phyloP scores from a whole-genome alignment of 2,888 invertebrate genomes.

The Nowickia ferox region DNA sequence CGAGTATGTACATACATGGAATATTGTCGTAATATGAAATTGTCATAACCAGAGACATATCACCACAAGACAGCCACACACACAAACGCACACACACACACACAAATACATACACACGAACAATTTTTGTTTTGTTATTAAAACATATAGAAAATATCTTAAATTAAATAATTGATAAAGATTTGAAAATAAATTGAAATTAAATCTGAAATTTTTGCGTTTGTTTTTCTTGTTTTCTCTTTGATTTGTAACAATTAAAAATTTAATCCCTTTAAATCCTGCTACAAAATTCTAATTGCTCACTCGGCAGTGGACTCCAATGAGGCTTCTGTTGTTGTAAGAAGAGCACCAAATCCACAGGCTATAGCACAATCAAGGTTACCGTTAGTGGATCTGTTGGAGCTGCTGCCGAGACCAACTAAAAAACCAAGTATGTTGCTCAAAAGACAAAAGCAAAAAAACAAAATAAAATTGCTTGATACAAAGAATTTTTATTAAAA shows the following conservation, averaged over 20 bases:
- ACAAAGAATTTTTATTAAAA: neutral
- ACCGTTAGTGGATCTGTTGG: constrained; percentile 82
- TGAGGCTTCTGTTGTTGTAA: constrained; percentile 79
- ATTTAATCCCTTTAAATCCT: neutral
- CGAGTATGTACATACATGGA: neutral
- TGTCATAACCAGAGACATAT: constrained; percentile 18
- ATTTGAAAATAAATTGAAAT: constrained; percentile 15
- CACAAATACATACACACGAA: neutral
- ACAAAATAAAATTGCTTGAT: neutral
- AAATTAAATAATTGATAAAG: constrained; percentile 34
- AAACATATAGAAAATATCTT: constrained; percentile 1
- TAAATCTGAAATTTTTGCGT: constrained; percentile 2
- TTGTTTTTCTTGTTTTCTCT: constrained; percentile 40
- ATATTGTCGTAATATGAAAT: constrained; percentile 30
- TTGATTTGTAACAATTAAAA: constrained; percentile 27
- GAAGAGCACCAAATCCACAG: constrained; percentile 75
- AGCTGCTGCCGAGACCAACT: constrained; percentile 83
- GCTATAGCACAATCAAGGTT: constrained; percentile 79
- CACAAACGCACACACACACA: neutral
- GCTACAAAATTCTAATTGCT: constrained; percentile 30
- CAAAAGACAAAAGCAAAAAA: neutral
- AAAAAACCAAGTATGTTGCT: constrained; percentile 82
- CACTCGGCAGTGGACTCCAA: constrained; percentile 81
- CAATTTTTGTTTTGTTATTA: constrained; percentile 10
- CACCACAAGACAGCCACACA: constrained; percentile 16